Base-by-base conservation (phyloP, 2,888 invertebrate genomes). In the Tetragnatha montana region DNA sequence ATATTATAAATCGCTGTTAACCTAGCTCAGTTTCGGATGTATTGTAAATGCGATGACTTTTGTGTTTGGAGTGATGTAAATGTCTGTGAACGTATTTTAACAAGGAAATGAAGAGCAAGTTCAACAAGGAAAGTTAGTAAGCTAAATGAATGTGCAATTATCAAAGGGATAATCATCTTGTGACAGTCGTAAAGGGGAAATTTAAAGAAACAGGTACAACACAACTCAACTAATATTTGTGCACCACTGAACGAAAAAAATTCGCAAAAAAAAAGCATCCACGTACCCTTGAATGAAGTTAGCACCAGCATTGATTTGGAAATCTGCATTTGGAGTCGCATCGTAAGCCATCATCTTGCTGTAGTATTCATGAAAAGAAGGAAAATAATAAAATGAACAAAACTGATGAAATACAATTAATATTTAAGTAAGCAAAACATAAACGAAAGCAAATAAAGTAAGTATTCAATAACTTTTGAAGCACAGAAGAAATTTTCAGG, bases 271-370 rank as follows among this genome's bases (percentile, higher is more conserved):
- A 73, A n/a, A 78, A 85, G 3, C 22, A 69, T 50, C 70, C 70
- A 81, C 87, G 35, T 89, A 89, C 89, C 89, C 89, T 89, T 89
- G 89, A 0, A 85, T 89, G 71, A 70, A 89, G 81, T 89, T 89
- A 60, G 84, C 75, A 81, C 81, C 89, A 81, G 85, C 89, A n/a
- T 81, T 80, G 69, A 89, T 81, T 19, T 84, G 75, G 76, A 84
- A 89, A 49, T 89, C 89, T 71, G 89, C n/a, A 47, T 84, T 88
- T 60, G 84, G 88, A 73, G 79, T 84, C 68, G 88, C 88, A 76
- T 89, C 89, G 19, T 85, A 89, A 81, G 89, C 89, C 89, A 89
- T 89, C 89, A 89, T 89, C 85, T 89, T 89, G 89, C 89, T 89
- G 49, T 7, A 82, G 35, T 60, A 6, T 60, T 60, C 19, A 74